Evolutionary conservation across 1,140 invertebrate genomes (phyloP).

Genomic region (Sweltsa coloradensis): DNA sequence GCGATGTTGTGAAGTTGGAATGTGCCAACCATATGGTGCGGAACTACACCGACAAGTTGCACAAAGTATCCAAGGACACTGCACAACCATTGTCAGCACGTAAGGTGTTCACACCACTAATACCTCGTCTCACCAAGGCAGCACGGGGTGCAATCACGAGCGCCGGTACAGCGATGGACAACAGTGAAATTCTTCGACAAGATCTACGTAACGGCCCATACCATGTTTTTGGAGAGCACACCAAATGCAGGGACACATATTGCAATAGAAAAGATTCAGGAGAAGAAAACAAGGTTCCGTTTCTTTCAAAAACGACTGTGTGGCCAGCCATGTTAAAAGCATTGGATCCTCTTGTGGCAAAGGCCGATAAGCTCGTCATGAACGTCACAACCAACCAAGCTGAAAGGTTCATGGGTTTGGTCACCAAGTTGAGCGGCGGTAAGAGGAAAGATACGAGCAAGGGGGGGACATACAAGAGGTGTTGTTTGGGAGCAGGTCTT

Average conservation of each 20-base stretch:
- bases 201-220: background rate
- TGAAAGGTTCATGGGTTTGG: no score
- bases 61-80: background rate
- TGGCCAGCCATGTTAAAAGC: background rate
- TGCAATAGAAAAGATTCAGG: background rate
- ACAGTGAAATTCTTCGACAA: background rate
- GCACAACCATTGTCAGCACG: background rate
- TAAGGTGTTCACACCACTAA: background rate
- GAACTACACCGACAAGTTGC: background rate
- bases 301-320: background rate
- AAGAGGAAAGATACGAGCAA: no score
- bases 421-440: no score
- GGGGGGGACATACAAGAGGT: no score
- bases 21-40: conserved; percentile 11
- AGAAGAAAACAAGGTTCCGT: background rate
- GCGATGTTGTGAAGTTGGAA: conserved; percentile 7
- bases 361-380: background rate
- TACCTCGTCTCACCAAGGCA: background rate
- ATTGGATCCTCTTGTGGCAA: background rate
- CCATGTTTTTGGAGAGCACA: background rate
- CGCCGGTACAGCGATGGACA: background rate
- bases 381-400: background rate
- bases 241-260: background rate
- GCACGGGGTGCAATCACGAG: conserved; percentile 4
- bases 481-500: no score